Evolutionary conservation across 2,113 vertebrate species (phyloP), one percentile per base, ranked within the genome.

Genomic region (Pygoscelis antarcticus): DNA sequence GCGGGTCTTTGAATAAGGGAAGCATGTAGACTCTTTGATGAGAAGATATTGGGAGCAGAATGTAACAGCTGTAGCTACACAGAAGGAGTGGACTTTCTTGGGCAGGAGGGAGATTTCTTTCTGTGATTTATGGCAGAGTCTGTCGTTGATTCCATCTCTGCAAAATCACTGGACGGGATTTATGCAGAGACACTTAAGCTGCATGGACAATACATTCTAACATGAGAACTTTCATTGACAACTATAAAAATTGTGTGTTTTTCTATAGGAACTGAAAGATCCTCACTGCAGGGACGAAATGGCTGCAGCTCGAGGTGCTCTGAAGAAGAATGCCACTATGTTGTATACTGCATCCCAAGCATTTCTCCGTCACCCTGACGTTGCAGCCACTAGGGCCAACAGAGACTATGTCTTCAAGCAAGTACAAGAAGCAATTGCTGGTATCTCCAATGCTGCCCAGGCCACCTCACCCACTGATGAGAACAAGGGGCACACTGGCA

Each of bases 301-400:
- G 99, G 99, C 99, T 0, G 99, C 99, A 0, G 99, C 99, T 2
- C 98, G 99, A 1, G 99, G 99, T 5, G 99, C 99, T 51, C 98
- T 99, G 76, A 99, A 99, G 98, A 99, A 99, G 96, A 99, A 99
- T 0, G 99, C 99, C 96, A 99, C 99, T 1, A 99, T 99, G 99
- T 42, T 99, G 70, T 99, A 99, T 90, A 99, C 99, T 0, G 99
- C 99, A 30, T 99, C 99, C 2, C 99, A 99, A 95, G 99, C 99
- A 2, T 99, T 99, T 87, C 99, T 99, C 80, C 99, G 99, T 62
- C 99, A 99, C 93, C 99, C 99, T 6, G 99, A 99, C 2, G 99
- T 99, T 7, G 99, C 99, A 0, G 99, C 99, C 65, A 99, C 99
- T 0, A 98, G 99, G 54, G 99, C 99, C 96, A 99, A 99, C 98